These are phyloP conservation scores for Drosophila eohydei DNA, from an alignment of 2,888 invertebrate species.

Conservation along the genomic window DNA sequence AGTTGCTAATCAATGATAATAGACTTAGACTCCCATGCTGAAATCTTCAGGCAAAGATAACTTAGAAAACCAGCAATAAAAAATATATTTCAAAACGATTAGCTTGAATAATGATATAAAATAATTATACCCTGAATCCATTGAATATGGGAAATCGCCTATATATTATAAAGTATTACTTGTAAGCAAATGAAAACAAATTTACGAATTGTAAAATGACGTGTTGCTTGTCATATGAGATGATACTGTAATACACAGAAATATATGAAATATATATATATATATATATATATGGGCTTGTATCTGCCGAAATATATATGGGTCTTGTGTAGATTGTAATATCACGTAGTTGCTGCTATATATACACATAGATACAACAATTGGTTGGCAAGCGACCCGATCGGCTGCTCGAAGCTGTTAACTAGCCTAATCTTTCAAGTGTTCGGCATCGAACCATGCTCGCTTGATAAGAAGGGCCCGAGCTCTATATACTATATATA, in stretches of 20 bases:
- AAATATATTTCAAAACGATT: too few relatives aligned
- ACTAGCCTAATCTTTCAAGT: constrained; percentile 43
- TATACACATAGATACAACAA: constrained; percentile 44
- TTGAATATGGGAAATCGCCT: too few relatives aligned
- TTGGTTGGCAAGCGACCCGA: constrained; percentile 46
- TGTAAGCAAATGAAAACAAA: too few relatives aligned
- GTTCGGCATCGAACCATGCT: constrained; percentile 37
- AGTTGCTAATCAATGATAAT: background rate
- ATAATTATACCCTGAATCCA: too few relatives aligned
- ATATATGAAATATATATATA: background rate
- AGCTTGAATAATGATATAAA: too few relatives aligned
- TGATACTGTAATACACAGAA: background rate
- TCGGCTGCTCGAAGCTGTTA: constrained; percentile 25
- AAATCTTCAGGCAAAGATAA: too few relatives aligned
- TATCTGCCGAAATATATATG: background rate
- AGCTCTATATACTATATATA: background rate
- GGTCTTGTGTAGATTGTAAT: background rate
- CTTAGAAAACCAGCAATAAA: too few relatives aligned
- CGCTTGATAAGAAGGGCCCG: constrained; percentile 42
- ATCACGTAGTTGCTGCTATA: constrained; percentile 12
- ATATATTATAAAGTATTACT: too few relatives aligned
- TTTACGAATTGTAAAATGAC: background rate
- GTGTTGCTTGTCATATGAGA: background rate
- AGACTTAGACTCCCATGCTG: too few relatives aligned
- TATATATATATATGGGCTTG: background rate